These are phyloP conservation scores for Acleris sparsana DNA, from an alignment of 2,888 invertebrate species.

Conservation along the genomic window DNA sequence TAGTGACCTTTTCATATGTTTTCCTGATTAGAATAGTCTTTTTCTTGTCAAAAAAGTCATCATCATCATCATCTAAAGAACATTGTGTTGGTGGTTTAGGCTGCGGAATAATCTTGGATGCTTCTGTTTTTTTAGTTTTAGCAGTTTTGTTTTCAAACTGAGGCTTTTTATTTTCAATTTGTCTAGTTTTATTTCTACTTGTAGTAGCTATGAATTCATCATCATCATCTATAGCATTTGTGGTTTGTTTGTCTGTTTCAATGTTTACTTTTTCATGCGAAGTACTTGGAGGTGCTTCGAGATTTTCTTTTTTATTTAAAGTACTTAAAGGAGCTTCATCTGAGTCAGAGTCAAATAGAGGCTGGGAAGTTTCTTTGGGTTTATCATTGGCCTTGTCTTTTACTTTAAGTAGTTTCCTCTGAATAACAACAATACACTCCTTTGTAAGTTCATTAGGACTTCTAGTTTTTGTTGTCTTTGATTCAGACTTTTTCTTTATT, in stretches of 20 bases:
- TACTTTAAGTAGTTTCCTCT: constrained; percentile 67
- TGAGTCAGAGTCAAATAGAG: constrained; percentile 64
- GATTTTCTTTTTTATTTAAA: constrained; percentile 51
- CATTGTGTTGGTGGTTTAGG: constrained; percentile 50
- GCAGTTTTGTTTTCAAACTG: constrained; percentile 17
- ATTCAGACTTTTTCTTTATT: constrained; percentile 43
- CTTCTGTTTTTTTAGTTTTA: constrained; percentile 37
- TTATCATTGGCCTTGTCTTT: constrained; percentile 29
- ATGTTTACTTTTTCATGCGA: constrained; percentile 50
- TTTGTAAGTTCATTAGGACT: constrained; percentile 71
- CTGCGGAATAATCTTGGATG: constrained; percentile 31
- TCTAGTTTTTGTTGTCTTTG: constrained; percentile 24
- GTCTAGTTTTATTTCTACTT: constrained; percentile 45
- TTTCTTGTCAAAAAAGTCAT: constrained; percentile 67
- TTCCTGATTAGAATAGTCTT: constrained; percentile 68
- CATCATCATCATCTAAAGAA: constrained; percentile 56
- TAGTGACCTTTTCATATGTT: constrained; percentile 64
- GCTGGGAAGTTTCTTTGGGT: constrained; percentile 47
- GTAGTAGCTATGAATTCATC: constrained; percentile 54
- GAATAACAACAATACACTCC: constrained; percentile 74
- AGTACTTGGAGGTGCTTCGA: constrained; percentile 59
- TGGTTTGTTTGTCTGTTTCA: constrained; percentile 23
- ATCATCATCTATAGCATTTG: constrained; percentile 44
- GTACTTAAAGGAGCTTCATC: constrained; percentile 66
- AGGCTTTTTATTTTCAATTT: constrained; percentile 49